phyloP scores from a whole-genome alignment of 2,113 vertebrate species.

The Serinus canaria region DNA sequence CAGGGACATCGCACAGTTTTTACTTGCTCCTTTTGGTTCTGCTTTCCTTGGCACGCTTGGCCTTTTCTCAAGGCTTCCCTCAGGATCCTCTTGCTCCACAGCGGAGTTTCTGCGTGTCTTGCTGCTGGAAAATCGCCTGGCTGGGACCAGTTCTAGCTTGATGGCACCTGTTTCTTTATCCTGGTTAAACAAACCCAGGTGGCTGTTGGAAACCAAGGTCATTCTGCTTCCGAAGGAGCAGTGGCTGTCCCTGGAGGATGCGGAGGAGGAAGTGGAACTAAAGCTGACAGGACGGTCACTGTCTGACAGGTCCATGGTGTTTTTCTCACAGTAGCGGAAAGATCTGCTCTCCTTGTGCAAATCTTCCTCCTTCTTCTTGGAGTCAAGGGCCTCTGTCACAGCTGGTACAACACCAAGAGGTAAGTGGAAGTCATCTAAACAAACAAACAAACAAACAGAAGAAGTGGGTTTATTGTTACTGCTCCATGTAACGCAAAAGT shows the following conservation, averaged over 20 bases:
- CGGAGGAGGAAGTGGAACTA: slow-evolving; percentile 94
- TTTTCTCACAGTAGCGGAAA: slow-evolving; percentile 73
- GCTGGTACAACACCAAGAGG: slow-evolving; percentile 78
- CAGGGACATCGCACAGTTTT: slow-evolving; percentile 58
- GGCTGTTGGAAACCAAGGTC: slow-evolving; percentile 83
- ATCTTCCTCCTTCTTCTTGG: slow-evolving; percentile 68
- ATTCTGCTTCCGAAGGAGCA: slow-evolving; percentile 92
- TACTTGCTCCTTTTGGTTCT: slow-evolving; percentile 65
- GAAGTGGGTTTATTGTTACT: background rate
- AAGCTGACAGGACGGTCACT: slow-evolving; percentile 94
- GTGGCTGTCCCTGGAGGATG: slow-evolving; percentile 94
- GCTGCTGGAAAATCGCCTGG: slow-evolving; percentile 77
- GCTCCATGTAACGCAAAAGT: background rate
- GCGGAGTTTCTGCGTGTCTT: slow-evolving; percentile 62
- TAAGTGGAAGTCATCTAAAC: slow-evolving; percentile 82
- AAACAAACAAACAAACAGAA: background rate
- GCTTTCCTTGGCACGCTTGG: slow-evolving; percentile 36
- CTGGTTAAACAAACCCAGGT: slow-evolving; percentile 79
- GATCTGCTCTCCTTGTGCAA: slow-evolving; percentile 70
- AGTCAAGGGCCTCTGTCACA: slow-evolving; percentile 76
- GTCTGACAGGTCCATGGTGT: slow-evolving; percentile 89
- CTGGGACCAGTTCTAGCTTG: slow-evolving; percentile 87
- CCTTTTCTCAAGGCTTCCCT: slow-evolving; percentile 44
- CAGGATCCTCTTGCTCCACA: slow-evolving; percentile 31
- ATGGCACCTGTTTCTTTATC: slow-evolving; percentile 91